phyloP scores from a whole-genome alignment of 1,140 invertebrate species.

The Drosophila murphyi region DNA sequence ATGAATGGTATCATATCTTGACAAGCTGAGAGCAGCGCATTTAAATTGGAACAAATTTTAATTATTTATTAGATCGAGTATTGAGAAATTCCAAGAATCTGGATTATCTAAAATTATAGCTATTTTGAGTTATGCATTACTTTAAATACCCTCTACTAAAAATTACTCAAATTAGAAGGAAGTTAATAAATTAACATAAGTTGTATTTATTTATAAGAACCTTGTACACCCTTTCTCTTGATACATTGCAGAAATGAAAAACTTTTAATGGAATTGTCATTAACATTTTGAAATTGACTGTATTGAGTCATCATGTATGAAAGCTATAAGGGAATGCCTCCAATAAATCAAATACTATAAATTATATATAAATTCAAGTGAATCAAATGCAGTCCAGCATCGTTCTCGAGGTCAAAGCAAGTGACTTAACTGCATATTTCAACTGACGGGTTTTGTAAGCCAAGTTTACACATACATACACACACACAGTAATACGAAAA shows the following conservation, averaged over 20 bases:
- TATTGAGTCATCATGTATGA: background rate
- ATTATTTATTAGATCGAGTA: slow-evolving; percentile 66
- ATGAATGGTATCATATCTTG: slow-evolving; percentile 77
- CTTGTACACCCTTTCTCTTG: too few species aligned
- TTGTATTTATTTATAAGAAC: too few species aligned
- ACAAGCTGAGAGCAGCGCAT: slow-evolving; percentile 28
- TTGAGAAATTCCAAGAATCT: slow-evolving; percentile 66
- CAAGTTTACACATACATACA: slow-evolving; percentile 27
- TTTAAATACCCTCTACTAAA: background rate
- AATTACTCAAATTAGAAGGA: background rate
- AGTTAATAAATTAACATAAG: too few species aligned
- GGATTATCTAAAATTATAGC: slow-evolving; percentile 16
- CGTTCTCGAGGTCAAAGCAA: background rate
- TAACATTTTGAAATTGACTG: too few species aligned
- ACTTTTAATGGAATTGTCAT: too few species aligned
- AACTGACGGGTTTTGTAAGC: slow-evolving; percentile 19
- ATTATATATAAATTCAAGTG: too few species aligned
- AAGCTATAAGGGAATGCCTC: background rate
- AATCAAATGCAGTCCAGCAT: background rate
- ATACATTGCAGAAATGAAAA: too few species aligned
- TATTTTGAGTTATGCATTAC: background rate
- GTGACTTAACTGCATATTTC: slow-evolving; percentile 56
- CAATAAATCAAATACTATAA: background rate
- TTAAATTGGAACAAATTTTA: slow-evolving; percentile 56
- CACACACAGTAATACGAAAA: slow-evolving; percentile 34